A percentile compares a stretch with the other conserved stretches of the same genome.
These are phyloP conservation scores for Myripristis jacobus DNA, from an alignment of 2,797 vertebrate species.

Conservation along the genomic window DNA sequence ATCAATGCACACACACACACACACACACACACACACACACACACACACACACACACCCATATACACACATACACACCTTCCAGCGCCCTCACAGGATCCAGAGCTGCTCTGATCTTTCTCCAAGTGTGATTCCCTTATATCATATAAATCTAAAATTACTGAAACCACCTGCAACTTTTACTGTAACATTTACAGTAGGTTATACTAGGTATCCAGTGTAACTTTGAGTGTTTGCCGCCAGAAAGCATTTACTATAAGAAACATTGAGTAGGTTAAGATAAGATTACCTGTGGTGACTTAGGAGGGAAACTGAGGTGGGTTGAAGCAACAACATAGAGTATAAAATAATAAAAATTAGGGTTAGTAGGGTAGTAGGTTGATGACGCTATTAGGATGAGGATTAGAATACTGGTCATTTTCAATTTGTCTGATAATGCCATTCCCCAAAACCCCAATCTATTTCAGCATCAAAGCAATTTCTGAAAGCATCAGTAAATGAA, in stretches of 20 bases:
- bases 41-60: not conserved
- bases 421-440: constrained; percentile 15
- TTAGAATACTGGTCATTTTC: constrained; percentile 6
- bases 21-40: not conserved
- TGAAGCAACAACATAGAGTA: not conserved
- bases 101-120: not conserved
- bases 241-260: not conserved
- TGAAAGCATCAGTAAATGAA: constrained; percentile 10
- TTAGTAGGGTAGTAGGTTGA: not conserved
- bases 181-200: too few relatives aligned
- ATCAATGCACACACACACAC: not conserved
- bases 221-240: not conserved
- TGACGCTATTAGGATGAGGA: not conserved
- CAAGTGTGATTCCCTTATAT: not conserved
- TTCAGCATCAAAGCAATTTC: constrained; percentile 6
- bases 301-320: not conserved
- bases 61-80: not conserved
- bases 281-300: not conserved
- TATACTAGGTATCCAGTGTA: too few relatives aligned
- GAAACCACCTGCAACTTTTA: too few relatives aligned
- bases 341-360: not conserved
- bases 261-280: not conserved
- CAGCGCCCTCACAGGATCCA: not conserved
- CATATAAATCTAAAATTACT: not conserved
- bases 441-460: constrained; percentile 13